Evolutionary conservation across 2,113 vertebrate species (phyloP), one percentile per base, ranked within the genome.

Genomic region (Arenaria interpres): DNA sequence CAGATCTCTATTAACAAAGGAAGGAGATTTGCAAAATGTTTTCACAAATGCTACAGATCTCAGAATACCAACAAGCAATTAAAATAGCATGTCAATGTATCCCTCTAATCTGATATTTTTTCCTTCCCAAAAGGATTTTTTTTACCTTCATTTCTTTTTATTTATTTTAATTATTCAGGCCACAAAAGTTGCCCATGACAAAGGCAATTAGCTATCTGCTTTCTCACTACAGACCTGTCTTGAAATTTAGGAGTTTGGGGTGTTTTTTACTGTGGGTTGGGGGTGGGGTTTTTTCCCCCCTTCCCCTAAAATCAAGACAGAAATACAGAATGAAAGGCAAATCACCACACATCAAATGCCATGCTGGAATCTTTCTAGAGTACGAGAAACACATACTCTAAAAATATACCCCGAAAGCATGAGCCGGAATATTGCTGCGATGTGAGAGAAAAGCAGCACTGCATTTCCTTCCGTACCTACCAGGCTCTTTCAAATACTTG

Each of bases 371-470:
- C 88, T 56, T 92, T 78, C 85, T 91, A 94, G 48, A 75, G 79
- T 85, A 85, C 1, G 41, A 96, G 91, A 97, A 96, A 95, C 66
- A 95, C 64, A 68, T 6, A 37, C 12, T 83, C 95, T 97, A 98
- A 98, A 98, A 98, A 98, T 97, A 98, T 87, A 74, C 67, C 89
- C 92, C 13, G 96, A 98, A 97, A 98, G 98, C 97, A 97, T 12
- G 23, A 81, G 96, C 82, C 53, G 6, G 96, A 97, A 97, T 95
- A 96, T 85, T 67, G 80, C 94, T 97, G 63, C 87, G 97, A 96
- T 91, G 95, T 86, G 85, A 96, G 84, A 97, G 95, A 96, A 98
- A 97, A 96, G 95, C 96, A 92, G 92, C 16, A 91, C 93, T 97
- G 90, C 90, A 53, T 73, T 98, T 98, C 98, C 98, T 98, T 98